Evolutionary conservation across 2,113 vertebrate genomes (phyloP).

Genomic region (Lepisosteus oculatus): DNA sequence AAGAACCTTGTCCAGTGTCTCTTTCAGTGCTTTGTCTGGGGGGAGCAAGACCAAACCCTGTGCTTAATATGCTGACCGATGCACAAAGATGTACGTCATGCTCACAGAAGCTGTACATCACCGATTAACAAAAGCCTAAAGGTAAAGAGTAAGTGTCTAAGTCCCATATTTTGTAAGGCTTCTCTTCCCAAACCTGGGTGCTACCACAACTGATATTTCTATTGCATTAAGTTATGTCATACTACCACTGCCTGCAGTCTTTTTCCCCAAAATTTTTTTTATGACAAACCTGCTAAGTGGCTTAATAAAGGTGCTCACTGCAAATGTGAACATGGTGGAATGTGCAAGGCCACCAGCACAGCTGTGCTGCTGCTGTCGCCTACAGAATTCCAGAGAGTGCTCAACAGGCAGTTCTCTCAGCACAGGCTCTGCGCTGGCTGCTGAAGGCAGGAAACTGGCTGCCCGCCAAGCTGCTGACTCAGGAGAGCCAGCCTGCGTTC

Average conservation of each 20-base stretch:
- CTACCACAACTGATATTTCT: too few relatives aligned
- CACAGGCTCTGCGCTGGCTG: constrained; percentile 24
- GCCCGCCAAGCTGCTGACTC: constrained; percentile 44
- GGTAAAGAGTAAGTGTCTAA: too few relatives aligned
- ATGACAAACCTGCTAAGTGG: neutral
- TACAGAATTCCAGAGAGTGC: constrained; percentile 43
- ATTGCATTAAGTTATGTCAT: too few relatives aligned
- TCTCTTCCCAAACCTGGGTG: too few relatives aligned
- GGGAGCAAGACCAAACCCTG: neutral
- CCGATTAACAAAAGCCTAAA: too few relatives aligned
- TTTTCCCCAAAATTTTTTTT: too few relatives aligned
- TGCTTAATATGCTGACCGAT: too few relatives aligned
- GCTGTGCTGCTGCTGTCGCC: constrained; percentile 40
- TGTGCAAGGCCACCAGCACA: constrained; percentile 7
- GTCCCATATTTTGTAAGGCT: too few relatives aligned
- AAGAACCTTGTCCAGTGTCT: constrained; percentile 84
- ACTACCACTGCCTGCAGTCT: too few relatives aligned
- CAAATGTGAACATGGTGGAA: neutral
- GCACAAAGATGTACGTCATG: too few relatives aligned
- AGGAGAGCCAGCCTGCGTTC: constrained; percentile 37
- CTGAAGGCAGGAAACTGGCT: constrained; percentile 41
- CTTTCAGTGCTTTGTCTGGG: constrained; percentile 88
- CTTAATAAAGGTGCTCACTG: constrained; percentile 11
- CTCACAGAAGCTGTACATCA: too few relatives aligned
- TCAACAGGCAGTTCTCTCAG: constrained; percentile 30